Evolutionary conservation across 2,888 invertebrate genomes (phyloP).

Genomic region (Bursaphelenchus okinawaensis): DNA sequence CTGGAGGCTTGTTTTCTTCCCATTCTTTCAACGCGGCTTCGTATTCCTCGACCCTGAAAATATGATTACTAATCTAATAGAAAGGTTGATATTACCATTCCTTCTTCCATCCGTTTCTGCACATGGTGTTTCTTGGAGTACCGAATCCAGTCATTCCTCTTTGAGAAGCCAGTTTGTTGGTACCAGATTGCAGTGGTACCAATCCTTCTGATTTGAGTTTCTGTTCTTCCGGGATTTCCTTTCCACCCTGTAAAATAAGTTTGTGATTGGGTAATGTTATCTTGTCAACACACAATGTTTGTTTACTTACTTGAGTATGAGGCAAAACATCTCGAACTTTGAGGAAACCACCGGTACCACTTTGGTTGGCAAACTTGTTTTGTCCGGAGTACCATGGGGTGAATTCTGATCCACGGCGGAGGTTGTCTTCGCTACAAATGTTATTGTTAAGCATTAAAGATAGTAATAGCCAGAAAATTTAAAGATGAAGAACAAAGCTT

Average conservation of each 20-base stretch:
- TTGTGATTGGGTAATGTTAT: too few relatives aligned
- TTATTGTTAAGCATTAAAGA: slow-evolving; percentile 8
- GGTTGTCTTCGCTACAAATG: slow-evolving; percentile 49
- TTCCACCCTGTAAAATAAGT: slow-evolving; percentile 35
- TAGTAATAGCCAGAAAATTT: slow-evolving; percentile 9
- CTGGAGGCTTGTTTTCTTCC: slow-evolving; percentile 57
- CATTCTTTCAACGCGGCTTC: slow-evolving; percentile 55
- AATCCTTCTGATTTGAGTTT: slow-evolving; percentile 55
- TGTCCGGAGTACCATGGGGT: slow-evolving; percentile 58
- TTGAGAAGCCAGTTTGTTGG: slow-evolving; percentile 63
- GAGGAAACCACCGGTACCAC: slow-evolving; percentile 54
- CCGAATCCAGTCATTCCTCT: slow-evolving; percentile 63
- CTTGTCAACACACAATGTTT: too few relatives aligned
- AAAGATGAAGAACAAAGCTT: too few relatives aligned
- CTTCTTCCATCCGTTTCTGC: slow-evolving; percentile 56
- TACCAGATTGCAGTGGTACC: slow-evolving; percentile 62
- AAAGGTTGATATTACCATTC: slow-evolving; percentile 47
- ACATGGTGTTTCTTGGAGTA: slow-evolving; percentile 59
- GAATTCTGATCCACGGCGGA: slow-evolving; percentile 52
- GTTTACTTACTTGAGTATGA: slow-evolving; percentile 37
- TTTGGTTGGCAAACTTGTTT: slow-evolving; percentile 58
- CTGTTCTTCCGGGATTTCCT: slow-evolving; percentile 51
- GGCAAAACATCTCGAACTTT: slow-evolving; percentile 56
- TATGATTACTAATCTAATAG: background rate
- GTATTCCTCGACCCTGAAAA: slow-evolving; percentile 53